Conservation (phyloP, 2,113 vertebrate species). For the Hylia prasina region DNA sequence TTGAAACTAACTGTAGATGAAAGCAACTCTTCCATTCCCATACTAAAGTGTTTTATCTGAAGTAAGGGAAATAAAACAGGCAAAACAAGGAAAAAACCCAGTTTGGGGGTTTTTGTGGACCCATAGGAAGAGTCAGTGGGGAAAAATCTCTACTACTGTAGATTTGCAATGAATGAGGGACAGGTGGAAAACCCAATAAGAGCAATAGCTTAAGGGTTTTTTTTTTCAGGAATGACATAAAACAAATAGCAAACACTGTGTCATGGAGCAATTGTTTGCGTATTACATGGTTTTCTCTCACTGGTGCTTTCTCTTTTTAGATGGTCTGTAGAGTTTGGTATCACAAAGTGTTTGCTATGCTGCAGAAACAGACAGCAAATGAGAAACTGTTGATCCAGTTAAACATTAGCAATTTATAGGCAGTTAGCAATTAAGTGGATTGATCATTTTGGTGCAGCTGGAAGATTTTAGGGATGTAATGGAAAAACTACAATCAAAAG, state of each 20-base stretch:
- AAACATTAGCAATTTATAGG: neutral
- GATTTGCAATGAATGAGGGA: neutral
- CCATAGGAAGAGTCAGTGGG: neutral
- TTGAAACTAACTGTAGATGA: neutral
- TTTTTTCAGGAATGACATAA: neutral
- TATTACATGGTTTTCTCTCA: neutral
- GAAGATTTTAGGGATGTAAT: neutral
- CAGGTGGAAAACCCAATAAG: neutral
- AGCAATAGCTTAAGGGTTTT: neutral
- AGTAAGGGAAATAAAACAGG: neutral
- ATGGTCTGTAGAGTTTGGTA: neutral
- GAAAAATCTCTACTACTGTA: neutral
- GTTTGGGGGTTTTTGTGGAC: neutral
- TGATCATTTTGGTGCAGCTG: neutral
- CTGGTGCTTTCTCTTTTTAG: neutral
- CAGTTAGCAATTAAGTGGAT: neutral
- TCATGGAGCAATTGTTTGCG: neutral
- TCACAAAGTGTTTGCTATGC: neutral
- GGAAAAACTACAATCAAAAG: neutral
- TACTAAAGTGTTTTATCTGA: neutral
- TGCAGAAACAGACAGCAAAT: neutral
- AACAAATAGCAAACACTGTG: neutral
- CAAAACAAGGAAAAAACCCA: fast-evolving
- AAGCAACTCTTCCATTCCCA: neutral
- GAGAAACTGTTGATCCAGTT: neutral